phyloP scores from a whole-genome alignment of 2,113 vertebrate genomes.

The Otus sunia region DNA sequence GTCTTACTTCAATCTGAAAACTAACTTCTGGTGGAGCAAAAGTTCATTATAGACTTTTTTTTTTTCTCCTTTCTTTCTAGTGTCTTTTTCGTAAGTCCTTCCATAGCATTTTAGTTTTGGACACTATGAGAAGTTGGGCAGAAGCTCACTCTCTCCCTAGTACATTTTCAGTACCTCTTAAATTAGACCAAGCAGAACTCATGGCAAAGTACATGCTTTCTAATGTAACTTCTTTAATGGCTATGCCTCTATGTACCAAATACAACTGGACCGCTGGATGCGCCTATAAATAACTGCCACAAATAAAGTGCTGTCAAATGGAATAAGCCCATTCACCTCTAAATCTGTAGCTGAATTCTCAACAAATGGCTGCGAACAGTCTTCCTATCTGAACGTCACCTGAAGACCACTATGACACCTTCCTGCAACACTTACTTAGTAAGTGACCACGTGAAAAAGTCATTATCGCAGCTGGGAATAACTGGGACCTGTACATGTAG shows the following conservation, averaged over 20 bases:
- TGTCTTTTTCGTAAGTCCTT: background rate
- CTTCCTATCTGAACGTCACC: background rate
- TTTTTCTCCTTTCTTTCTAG: background rate
- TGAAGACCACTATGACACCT: background rate
- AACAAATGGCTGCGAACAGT: background rate
- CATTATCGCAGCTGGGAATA: background rate
- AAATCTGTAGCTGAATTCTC: accelerated
- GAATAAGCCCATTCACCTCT: background rate
- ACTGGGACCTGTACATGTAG: background rate
- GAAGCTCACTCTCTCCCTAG: background rate
- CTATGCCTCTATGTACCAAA: background rate
- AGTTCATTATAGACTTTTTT: background rate
- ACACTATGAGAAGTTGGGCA: background rate
- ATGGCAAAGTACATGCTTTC: background rate
- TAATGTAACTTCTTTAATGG: background rate
- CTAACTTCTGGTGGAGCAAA: background rate
- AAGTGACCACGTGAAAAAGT: background rate
- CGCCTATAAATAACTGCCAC: background rate
- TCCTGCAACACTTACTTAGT: background rate
- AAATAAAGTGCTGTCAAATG: background rate
- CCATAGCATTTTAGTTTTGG: background rate
- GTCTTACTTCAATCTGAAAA: background rate
- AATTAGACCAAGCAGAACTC: background rate
- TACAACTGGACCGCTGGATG: background rate
- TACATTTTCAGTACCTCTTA: background rate